These are phyloP conservation scores for Bedellia somnulentella DNA, from an alignment of 2,888 invertebrate species.

Conservation along the genomic window DNA sequence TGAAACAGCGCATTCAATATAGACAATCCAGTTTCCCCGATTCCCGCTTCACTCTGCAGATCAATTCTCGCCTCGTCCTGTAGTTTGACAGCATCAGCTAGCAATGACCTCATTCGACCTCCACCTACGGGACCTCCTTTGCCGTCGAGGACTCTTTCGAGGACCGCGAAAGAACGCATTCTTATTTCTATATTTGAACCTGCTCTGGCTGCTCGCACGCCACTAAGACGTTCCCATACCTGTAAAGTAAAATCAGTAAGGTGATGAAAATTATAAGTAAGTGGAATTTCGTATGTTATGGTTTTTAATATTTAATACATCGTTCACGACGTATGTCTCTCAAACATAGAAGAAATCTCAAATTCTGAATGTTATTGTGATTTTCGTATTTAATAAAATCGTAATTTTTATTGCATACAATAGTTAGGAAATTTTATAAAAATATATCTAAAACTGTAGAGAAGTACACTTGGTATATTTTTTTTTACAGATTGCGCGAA, in stretches of 20 bases:
- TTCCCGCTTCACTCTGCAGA: constrained; percentile 38
- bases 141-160: constrained; percentile 66
- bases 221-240: constrained; percentile 67
- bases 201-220: constrained; percentile 28
- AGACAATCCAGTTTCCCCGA: constrained; percentile 27
- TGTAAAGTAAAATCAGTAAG: constrained; percentile 23
- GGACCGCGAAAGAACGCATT: constrained; percentile 66
- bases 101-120: constrained; percentile 61
- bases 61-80: constrained; percentile 59
- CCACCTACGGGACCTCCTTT: constrained; percentile 13
- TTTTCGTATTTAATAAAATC: no score
- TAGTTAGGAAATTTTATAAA: no score
- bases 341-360: no score
- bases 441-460: no score
- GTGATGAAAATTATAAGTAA: no score
- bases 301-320: no score
- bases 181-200: constrained; percentile 60
- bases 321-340: no score
- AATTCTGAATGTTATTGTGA: no score
- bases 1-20: constrained; percentile 33
- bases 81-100: constrained; percentile 67
- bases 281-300: no score
- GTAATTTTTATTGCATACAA: no score
- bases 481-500: no score
- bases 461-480: no score